These are phyloP conservation scores for Nemapogon koenigi DNA, from an alignment of 2,888 invertebrate species.

Conservation along the genomic window DNA sequence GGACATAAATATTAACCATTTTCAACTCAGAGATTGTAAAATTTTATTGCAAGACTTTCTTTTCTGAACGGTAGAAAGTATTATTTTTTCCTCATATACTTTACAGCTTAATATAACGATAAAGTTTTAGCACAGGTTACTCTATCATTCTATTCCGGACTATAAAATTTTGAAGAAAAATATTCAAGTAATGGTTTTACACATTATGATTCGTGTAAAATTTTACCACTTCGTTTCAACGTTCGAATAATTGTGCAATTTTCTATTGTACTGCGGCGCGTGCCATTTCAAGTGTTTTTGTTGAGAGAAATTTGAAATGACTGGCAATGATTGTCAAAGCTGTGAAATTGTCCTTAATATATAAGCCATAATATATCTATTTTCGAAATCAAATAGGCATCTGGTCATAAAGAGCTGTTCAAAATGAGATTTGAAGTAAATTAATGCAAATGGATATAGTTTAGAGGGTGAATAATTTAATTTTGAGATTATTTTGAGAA, in stretches of 20 bases:
- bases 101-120: too few species aligned
- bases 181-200: slow-evolving; percentile 35
- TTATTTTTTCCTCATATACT: too few species aligned
- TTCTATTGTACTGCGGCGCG: slow-evolving; percentile 36
- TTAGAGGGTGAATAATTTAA: slow-evolving; percentile 63
- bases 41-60: too few species aligned
- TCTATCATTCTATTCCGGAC: too few species aligned
- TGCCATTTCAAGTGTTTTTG: slow-evolving; percentile 48
- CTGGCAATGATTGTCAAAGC: slow-evolving; percentile 4
- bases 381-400: slow-evolving; percentile 25
- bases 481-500: slow-evolving; percentile 59
- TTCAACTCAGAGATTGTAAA: too few species aligned
- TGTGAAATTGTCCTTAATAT: slow-evolving; percentile 5
- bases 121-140: too few species aligned
- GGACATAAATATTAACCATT: too few species aligned
- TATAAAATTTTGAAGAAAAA: too few species aligned
- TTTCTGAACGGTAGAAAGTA: too few species aligned
- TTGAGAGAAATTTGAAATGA: slow-evolving; percentile 4
- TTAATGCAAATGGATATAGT: slow-evolving; percentile 54
- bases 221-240: slow-evolving; percentile 31
- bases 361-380: slow-evolving; percentile 4
- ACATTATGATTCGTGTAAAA: slow-evolving; percentile 32
- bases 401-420: slow-evolving; percentile 42
- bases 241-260: slow-evolving; percentile 35
- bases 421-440: slow-evolving; percentile 44